Percentiles rank a stretch among this genome's conserved stretches.
Evolutionary conservation across 2,113 vertebrate species (phyloP).

Genomic region (Variabilichromis moorii): DNA sequence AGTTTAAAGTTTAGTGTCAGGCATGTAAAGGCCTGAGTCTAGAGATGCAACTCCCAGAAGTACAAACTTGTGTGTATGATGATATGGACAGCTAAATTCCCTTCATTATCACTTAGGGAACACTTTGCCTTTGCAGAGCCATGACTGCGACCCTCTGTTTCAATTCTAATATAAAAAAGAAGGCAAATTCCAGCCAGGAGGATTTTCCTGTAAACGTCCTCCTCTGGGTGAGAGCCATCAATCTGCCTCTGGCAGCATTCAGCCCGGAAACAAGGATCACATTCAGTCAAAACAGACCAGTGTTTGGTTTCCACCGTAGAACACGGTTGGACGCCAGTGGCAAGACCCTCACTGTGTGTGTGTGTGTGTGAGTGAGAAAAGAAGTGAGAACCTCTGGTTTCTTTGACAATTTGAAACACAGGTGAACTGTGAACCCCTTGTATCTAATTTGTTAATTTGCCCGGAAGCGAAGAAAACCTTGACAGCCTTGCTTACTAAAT

Average conservation of each 20-base stretch:
- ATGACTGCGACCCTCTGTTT: slow-evolving; percentile 41
- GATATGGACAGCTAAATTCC: not conserved
- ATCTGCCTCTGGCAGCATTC: slow-evolving; percentile 52
- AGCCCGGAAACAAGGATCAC: slow-evolving; percentile 66
- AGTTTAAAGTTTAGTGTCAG: not conserved
- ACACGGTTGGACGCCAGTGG: slow-evolving; percentile 51
- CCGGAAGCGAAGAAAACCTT: slow-evolving; percentile 32
- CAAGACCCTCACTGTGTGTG: slow-evolving; percentile 19
- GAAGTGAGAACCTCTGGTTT: slow-evolving; percentile 7
- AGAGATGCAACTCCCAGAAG: not conserved
- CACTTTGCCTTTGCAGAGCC: slow-evolving; percentile 30
- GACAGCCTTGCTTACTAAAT: slow-evolving; percentile 13
- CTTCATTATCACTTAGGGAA: slow-evolving; percentile 56
- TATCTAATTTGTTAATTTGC: slow-evolving; percentile 57
- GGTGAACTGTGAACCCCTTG: slow-evolving; percentile 37
- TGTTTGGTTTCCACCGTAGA: slow-evolving; percentile 66
- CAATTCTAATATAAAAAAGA: slow-evolving; percentile 36
- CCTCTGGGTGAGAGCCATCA: slow-evolving; percentile 61
- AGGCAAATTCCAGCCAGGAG: slow-evolving; percentile 46
- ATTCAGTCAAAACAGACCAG: slow-evolving; percentile 65
- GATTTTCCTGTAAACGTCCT: slow-evolving; percentile 61
- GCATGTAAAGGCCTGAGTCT: not conserved
- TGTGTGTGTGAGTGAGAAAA: not conserved
- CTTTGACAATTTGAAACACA: slow-evolving; percentile 19
- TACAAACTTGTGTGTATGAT: not conserved